Evolutionary conservation across 1,140 invertebrate genomes (phyloP).

Genomic region (Epicauta chinensis): DNA sequence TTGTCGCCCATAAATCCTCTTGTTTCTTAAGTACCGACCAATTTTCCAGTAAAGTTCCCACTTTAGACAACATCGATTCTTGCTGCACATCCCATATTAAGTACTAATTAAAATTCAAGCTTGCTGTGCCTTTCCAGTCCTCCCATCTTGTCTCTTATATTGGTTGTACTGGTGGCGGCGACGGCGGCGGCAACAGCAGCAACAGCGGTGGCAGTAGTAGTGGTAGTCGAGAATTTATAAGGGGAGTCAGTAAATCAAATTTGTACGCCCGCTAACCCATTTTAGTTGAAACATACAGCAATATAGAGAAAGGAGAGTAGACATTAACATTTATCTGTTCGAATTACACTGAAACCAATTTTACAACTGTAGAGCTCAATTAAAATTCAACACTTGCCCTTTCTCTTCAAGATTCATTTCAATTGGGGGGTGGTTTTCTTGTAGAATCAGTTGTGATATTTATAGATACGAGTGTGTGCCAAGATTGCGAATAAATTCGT

Average conservation of each 20-base stretch:
- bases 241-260: slow-evolving; percentile 27
- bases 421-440: too few species aligned
- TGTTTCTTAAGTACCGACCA: slow-evolving; percentile 16
- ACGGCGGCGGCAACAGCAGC: background rate
- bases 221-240: too few species aligned
- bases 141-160: background rate
- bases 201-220: too few species aligned
- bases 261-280: slow-evolving; percentile 26
- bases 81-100: slow-evolving; percentile 19
- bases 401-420: too few species aligned
- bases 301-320: slow-evolving; percentile 25
- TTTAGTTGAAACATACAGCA: slow-evolving; percentile 15
- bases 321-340: slow-evolving; percentile 31
- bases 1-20: slow-evolving; percentile 19
- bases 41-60: slow-evolving; percentile 15
- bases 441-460: too few species aligned
- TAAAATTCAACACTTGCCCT: slow-evolving; percentile 22
- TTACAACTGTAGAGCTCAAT: slow-evolving; percentile 20
- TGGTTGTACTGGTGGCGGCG: background rate
- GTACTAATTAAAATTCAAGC: slow-evolving; percentile 35
- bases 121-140: slow-evolving; percentile 3
- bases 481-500: too few species aligned
- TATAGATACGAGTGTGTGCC: too few species aligned
- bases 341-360: slow-evolving; percentile 28
- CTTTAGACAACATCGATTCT: slow-evolving; percentile 19